Base-by-base conservation (phyloP, 1,140 invertebrate species). In the Procambarus virginalis region DNA sequence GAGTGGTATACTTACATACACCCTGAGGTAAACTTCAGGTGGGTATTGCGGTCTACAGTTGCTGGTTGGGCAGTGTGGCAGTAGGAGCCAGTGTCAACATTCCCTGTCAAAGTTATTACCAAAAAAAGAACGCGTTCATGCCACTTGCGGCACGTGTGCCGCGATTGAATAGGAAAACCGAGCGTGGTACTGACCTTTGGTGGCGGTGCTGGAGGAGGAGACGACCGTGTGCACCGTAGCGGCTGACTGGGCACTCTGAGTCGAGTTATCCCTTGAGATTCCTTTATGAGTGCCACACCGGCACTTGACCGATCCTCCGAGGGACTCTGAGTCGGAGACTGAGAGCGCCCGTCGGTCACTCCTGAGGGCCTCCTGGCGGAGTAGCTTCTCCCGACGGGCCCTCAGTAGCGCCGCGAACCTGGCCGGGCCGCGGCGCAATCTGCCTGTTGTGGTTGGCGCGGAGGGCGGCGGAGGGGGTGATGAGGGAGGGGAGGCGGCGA, bases 211-310 rank as follows among this genome's bases (percentile, higher is more conserved):
- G 46, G 86, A 68, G 48, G 78, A 51, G 17, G 86, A 87, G 46
- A 87, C 78, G 20, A 87, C 77, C 34, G 86, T 87, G 17, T 87
- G 86, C 46, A 80, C 48, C 8, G 86, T 87, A 78, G 78, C 86
- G 1, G 86, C 86, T 12, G 86, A 87, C 46, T 87, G 86, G 20
- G 78, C 86, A 48, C 86, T 87, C 78, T 87, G 86, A 0, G 78
- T 87, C 2, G 86, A 87, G 86, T 87, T 87, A 48, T 70, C 81
- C 78, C 86, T 87, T 0, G 86, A 87, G 20, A 87, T 77, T 9
- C 78, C 78, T 64, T 80, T 87, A 64, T 81, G 78, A 17, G 86
- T 49, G 45, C 86, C 78, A 58, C 86, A 87, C 4, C 78, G 86
- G 8, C 86, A 87, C 20, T 58, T 79, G 60, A 79, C 86, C 0